Percentiles rank a stretch among this genome's conserved stretches.
Evolutionary conservation across 2,797 vertebrate genomes (phyloP).

Genomic region (Acanthiza pusilla): DNA sequence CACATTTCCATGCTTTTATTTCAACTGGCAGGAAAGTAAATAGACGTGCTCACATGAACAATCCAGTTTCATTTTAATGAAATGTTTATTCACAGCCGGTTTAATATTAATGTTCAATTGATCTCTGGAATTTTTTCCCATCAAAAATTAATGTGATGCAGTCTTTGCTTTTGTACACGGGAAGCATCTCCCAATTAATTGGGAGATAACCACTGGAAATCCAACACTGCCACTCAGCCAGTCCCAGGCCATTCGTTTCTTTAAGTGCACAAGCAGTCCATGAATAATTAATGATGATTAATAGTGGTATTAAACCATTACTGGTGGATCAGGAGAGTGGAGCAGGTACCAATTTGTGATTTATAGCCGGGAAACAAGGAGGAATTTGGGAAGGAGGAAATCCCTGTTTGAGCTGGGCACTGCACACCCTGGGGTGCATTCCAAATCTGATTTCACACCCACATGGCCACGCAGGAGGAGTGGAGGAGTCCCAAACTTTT

Average conservation of each 20-base stretch:
- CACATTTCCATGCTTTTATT: background rate
- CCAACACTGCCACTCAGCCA: background rate
- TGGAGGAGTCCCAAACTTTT: background rate
- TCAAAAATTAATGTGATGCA: slow-evolving; percentile 9
- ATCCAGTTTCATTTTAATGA: slow-evolving; percentile 8
- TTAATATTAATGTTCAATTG: slow-evolving; percentile 44
- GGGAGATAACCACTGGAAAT: slow-evolving; percentile 16
- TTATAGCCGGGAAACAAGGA: background rate
- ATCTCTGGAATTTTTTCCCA: slow-evolving; percentile 9
- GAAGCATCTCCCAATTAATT: background rate
- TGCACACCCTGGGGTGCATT: rapidly evolving
- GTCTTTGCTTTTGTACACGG: background rate
- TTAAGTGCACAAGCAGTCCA: background rate
- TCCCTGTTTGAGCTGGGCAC: background rate
- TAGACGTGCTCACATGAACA: background rate
- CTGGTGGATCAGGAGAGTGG: background rate
- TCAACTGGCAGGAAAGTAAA: background rate
- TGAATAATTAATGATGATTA: slow-evolving; percentile 35
- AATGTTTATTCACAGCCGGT: slow-evolving; percentile 25
- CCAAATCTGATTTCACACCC: background rate
- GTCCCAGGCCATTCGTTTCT: background rate
- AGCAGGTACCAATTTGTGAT: background rate
- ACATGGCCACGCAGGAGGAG: rapidly evolving
- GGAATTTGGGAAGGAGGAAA: background rate
- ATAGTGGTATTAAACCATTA: background rate